These are phyloP conservation scores for Rhopalosiphum nymphaeae DNA, from an alignment of 2,888 invertebrate species.

Conservation along the genomic window DNA sequence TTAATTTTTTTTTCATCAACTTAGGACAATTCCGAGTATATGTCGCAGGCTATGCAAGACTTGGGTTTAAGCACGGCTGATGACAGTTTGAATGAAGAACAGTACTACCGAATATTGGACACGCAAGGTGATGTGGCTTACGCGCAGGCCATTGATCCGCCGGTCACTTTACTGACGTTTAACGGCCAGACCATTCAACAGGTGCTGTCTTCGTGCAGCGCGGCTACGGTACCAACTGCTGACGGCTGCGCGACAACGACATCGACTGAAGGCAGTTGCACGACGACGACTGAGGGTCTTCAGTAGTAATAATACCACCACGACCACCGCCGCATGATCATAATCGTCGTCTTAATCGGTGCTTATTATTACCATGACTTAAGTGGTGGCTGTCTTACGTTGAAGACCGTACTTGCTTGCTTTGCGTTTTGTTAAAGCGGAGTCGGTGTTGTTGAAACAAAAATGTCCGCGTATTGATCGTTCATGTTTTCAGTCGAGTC, in stretches of 20 bases:
- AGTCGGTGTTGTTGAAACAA: not conserved
- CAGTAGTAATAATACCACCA: not conserved
- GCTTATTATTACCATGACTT: no score
- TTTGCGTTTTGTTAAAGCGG: not conserved
- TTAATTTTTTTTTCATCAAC: not conserved
- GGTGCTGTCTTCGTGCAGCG: constrained; percentile 38
- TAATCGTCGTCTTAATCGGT: not conserved
- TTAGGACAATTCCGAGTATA: constrained; percentile 32
- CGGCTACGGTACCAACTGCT: not conserved
- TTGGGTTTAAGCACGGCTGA: constrained; percentile 24
- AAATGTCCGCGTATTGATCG: not conserved
- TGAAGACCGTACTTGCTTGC: not conserved
- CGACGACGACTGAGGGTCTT: not conserved
- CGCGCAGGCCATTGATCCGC: constrained; percentile 50
- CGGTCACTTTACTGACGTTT: constrained; percentile 29
- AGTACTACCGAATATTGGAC: constrained; percentile 52
- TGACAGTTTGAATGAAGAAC: constrained; percentile 40
- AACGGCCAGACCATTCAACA: constrained; percentile 55
- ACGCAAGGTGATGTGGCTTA: constrained; percentile 57
- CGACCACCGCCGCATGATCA: no score
- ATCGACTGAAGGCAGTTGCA: not conserved
- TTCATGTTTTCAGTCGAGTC: not conserved
- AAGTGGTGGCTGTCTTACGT: not conserved
- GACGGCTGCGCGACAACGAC: not conserved
- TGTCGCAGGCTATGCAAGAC: constrained; percentile 47